These are phyloP conservation scores for Murina feae DNA, from an alignment of 2,113 vertebrate species.

Conservation along the genomic window DNA sequence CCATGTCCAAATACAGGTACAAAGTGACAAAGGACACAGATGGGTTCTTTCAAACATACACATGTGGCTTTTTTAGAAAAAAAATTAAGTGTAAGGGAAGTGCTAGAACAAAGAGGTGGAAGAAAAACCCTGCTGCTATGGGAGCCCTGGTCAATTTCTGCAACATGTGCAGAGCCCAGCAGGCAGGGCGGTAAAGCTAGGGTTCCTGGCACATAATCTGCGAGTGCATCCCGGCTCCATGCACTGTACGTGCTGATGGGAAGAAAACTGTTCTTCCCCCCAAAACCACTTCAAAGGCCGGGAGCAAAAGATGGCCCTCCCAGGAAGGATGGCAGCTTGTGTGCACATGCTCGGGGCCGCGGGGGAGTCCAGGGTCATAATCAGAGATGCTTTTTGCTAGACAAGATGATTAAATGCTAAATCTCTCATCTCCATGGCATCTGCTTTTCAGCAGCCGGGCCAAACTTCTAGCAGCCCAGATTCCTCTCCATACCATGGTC, in stretches of 20 bases:
- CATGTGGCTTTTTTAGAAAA: background rate
- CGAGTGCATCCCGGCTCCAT: background rate
- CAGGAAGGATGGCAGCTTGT: constrained; percentile 65
- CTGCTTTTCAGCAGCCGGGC: constrained; percentile 65
- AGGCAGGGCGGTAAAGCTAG: background rate
- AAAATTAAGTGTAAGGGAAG: background rate
- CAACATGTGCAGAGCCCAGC: background rate
- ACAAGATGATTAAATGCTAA: constrained; percentile 65
- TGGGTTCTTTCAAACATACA: background rate
- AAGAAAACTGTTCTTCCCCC: constrained; percentile 19
- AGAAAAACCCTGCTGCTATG: background rate
- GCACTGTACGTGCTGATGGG: constrained; percentile 23
- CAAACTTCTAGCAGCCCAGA: background rate
- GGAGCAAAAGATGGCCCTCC: constrained; percentile 45
- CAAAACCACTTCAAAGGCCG: constrained; percentile 51
- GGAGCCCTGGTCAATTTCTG: background rate
- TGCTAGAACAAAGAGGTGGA: background rate
- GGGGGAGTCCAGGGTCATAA: background rate
- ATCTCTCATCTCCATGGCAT: constrained; percentile 56
- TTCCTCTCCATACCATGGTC: background rate
- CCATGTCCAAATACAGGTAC: background rate
- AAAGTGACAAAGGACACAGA: background rate
- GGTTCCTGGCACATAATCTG: background rate
- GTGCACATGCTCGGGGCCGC: constrained; percentile 76
- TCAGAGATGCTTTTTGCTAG: constrained; percentile 50